phyloP scores from a whole-genome alignment of 2,113 vertebrate genomes.

The Rostratula benghalensis region DNA sequence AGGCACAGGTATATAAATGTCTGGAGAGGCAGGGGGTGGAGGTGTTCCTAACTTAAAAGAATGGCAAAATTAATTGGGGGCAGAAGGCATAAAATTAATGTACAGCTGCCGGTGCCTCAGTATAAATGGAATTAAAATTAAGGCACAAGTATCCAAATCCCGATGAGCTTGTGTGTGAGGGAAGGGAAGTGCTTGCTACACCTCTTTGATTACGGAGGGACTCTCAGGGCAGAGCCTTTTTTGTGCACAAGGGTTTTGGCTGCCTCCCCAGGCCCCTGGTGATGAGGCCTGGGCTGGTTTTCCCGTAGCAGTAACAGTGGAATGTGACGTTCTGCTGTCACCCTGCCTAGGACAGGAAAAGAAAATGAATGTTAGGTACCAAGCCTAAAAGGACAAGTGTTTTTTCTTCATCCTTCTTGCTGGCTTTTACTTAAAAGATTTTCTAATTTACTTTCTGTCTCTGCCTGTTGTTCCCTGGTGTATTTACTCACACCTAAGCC shows the following conservation, averaged over 20 bases:
- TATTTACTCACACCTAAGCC: neutral
- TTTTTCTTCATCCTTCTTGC: neutral
- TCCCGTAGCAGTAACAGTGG: fast-evolving
- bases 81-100: neutral
- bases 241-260: neutral
- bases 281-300: fast-evolving
- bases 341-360: neutral
- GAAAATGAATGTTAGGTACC: neutral
- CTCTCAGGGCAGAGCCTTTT: fast-evolving
- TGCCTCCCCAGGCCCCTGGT: neutral
- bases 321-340: neutral
- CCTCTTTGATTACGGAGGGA: neutral
- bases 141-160: neutral
- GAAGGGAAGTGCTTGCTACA: neutral
- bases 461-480: neutral
- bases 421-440: neutral
- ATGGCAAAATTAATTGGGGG: neutral
- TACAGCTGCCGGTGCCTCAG: neutral
- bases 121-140: neutral
- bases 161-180: neutral
- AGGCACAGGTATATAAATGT: neutral
- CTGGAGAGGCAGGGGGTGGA: neutral
- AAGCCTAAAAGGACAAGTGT: fast-evolving
- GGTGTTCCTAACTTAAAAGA: neutral
- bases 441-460: neutral